Evolutionary conservation across 1,140 invertebrate genomes (phyloP).

Genomic region (Coboldia fuscipes): DNA sequence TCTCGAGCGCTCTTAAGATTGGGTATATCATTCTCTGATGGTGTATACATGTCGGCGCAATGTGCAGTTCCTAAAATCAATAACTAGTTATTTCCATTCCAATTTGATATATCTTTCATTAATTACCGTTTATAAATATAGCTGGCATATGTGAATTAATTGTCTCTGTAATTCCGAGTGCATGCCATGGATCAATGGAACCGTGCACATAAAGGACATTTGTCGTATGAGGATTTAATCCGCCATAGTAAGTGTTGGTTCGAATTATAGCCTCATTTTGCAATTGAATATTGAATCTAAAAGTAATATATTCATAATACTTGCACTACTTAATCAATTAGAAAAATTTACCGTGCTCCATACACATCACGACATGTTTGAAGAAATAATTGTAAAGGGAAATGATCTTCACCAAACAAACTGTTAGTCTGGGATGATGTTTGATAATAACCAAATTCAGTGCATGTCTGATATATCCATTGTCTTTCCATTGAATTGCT

Average conservation of each 20-base stretch:
- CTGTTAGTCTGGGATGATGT: slow-evolving; percentile 44
- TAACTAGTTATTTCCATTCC: too few species aligned
- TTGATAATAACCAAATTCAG: slow-evolving; percentile 84
- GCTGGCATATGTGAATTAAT: slow-evolving; percentile 32
- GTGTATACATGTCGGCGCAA: slow-evolving; percentile 61
- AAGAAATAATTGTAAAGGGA: slow-evolving; percentile 51
- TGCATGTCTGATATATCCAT: slow-evolving; percentile 81
- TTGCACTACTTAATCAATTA: not conserved
- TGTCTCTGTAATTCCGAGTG: slow-evolving; percentile 40
- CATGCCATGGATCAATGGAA: slow-evolving; percentile 76
- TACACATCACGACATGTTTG: slow-evolving; percentile 60
- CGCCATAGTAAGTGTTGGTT: slow-evolving; percentile 64
- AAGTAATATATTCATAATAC: slow-evolving; percentile 1
- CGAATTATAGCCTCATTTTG: slow-evolving; percentile 32
- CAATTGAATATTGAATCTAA: slow-evolving; percentile 33
- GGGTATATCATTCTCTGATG: slow-evolving; percentile 32
- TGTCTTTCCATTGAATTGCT: too few species aligned
- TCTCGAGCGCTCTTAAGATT: slow-evolving; percentile 37
- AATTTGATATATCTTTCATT: too few species aligned
- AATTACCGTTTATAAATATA: slow-evolving; percentile 50
- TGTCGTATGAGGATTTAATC: slow-evolving; percentile 34
- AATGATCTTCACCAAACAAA: slow-evolving; percentile 53
- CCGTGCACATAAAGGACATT: slow-evolving; percentile 74
- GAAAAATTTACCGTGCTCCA: not conserved
- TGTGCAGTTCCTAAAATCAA: slow-evolving; percentile 46